Evolutionary conservation across 2,888 invertebrate genomes (phyloP), one percentile per base, ranked within the genome.

Genomic region (Pilophorus perplexus): DNA sequence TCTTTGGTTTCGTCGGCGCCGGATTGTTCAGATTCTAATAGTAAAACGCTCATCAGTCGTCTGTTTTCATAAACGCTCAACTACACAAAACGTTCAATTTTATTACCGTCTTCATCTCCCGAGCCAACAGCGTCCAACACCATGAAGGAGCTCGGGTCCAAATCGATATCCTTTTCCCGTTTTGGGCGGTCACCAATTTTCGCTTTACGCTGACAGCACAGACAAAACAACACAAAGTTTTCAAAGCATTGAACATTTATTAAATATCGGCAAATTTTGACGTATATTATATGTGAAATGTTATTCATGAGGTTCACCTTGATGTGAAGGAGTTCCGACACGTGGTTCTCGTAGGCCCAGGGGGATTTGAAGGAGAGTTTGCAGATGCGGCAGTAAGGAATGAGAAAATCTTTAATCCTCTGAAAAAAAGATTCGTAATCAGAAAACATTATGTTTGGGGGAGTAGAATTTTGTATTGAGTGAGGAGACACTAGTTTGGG

Each of bases 121-220:
- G 90, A 90, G 5, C 91, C 91, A 27, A 91, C 89, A 2, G 91
- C 90, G 77, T 92, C 91, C n/a, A 92, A 83, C 0, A 91, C 90
- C 82, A 90, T 88, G 75, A 90, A 91, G 75, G 90, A 89, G 71
- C 90, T 90, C 71, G 91, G 80, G 78, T 89, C 88, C 3, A 88
- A 83, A 75, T 87, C 86, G 77, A 86, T 86, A 18, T 69, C 71
- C 16, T 67, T n/a, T n/a, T n/a, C n/a, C n/a, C n/a, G n/a, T n/a
- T n/a, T n/a, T n/a, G n/a, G n/a, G n/a, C n/a, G n/a, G 8, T 52
- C 62, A 6, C 22, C 37, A 1, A 22, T 4, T 16, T 22, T 48
- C 27, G 40, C 42, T 20, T 55, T 66, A 16, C 44, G 50, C 65
- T 55, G 33, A 33, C 6, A 33, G 12, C 33, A 33, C 33, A 33